Base-by-base conservation (phyloP, 2,888 invertebrate genomes). In the Pachymerium ferrugineum region DNA sequence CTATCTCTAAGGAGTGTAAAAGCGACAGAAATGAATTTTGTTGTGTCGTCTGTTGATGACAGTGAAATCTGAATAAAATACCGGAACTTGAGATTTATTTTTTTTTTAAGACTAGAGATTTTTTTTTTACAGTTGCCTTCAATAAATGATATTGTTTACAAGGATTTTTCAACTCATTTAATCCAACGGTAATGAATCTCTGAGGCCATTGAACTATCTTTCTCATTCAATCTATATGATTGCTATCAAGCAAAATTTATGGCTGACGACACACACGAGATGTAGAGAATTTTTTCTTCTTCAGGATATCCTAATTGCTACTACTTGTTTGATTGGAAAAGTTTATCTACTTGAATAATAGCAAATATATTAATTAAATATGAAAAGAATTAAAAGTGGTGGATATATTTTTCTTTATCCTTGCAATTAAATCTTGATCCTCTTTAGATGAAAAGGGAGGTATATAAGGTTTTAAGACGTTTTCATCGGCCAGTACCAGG, bases 141-240 rank as follows among this genome's bases (percentile, higher is more conserved):
- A 47, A 47, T 47, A 47, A 47, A 47, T 47, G 47, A 22, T 47
- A 47, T 47, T 47, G 47, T 47, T 47, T 47, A 47, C 47, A 47
- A 19, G 47, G 16, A 47, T 47, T 47, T n/a, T 47, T 47, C 47
- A n/a, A 47, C 16, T 22, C 47, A 47, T 47, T 47, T 47, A 47
- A 47, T 47, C 14, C 8, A n/a, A 1, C 47, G 1, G 16, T 47
- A n/a, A 47, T 47, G 47, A 47, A 47, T 47, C 16, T 47, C 19
- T 47, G 47, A 47, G 47, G 47, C 47, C 47, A 47, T 47, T 47
- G 47, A 47, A 47, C 47, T 16, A 47, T 47, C n/a, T 47, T 47
- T 47, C 47, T 47, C 47, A 47, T 47, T 47, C 47, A 47, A 47
- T 47, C 47, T 47, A n/a, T 47, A 47, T 16, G 47, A 47, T 47